Conservation (phyloP, 2,113 vertebrate genomes). For the Gila orcuttii region DNA sequence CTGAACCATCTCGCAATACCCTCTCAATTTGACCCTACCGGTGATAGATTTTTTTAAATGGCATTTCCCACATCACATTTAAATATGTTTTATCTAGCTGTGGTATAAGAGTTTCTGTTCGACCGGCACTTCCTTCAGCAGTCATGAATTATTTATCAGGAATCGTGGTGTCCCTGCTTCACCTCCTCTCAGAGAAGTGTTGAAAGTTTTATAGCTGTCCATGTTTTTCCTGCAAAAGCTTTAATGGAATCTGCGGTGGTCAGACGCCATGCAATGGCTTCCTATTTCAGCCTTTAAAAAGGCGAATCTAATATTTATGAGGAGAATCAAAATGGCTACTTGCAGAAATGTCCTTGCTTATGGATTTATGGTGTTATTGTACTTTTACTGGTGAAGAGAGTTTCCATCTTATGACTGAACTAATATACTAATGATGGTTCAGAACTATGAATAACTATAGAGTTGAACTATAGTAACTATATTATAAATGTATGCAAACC, state of each 20-base stretch:
- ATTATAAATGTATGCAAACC: background rate
- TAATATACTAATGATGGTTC: conserved; percentile 33
- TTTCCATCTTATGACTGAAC: conserved; percentile 39
- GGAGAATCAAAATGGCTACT: conserved; percentile 63
- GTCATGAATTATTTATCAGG: conserved; percentile 54
- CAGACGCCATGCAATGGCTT: conserved; percentile 58
- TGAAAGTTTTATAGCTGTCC: conserved; percentile 72
- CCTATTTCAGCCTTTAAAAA: conserved; percentile 54
- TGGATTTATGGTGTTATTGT: conserved; percentile 63
- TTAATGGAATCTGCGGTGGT: conserved; percentile 68
- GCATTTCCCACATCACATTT: background rate
- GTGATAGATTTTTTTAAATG: background rate
- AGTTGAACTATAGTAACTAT: background rate
- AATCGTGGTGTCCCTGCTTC: conserved; percentile 51
- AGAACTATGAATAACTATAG: background rate
- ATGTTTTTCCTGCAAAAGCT: conserved; percentile 63
- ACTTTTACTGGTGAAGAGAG: conserved; percentile 36
- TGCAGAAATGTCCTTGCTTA: conserved; percentile 64
- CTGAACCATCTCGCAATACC: background rate
- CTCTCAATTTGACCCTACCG: background rate
- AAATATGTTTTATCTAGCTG: conserved; percentile 23
- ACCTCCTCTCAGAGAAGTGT: conserved; percentile 44
- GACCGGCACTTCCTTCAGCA: conserved; percentile 21
- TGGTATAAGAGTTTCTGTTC: conserved; percentile 43
- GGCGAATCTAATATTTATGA: conserved; percentile 71